Percentiles rank a stretch among this genome's conserved stretches.
phyloP scores from a whole-genome alignment of 2,888 invertebrate genomes.

The Eupithecia inturbata region DNA sequence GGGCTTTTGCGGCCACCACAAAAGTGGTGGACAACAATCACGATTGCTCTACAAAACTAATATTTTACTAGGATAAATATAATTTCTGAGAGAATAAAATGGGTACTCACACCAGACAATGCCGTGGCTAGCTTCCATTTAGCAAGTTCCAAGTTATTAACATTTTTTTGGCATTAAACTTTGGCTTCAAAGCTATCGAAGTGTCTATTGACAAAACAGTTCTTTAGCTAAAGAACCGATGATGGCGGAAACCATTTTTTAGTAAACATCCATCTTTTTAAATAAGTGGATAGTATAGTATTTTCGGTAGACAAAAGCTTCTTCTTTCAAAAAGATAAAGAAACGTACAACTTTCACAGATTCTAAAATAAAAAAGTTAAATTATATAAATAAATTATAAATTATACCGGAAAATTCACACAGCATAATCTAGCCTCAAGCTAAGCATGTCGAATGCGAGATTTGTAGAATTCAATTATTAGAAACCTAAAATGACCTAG shows the following conservation, averaged over 20 bases:
- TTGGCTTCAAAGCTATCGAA: conserved; percentile 12
- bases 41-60: conserved; percentile 13
- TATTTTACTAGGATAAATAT: neutral
- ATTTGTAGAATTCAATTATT: neutral
- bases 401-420: too few species aligned
- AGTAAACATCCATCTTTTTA: too few species aligned
- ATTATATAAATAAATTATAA: too few species aligned
- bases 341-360: neutral
- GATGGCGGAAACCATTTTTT: too few species aligned
- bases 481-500: neutral
- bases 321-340: too few species aligned
- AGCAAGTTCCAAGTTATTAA: neutral
- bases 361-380: neutral
- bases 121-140: neutral
- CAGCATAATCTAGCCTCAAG: too few species aligned
- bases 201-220: neutral
- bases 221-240: neutral
- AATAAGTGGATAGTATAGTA: neutral
- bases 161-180: neutral
- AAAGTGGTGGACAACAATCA: conserved; percentile 21
- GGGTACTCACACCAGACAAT: neutral
- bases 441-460: neutral
- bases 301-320: neutral
- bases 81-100: neutral
- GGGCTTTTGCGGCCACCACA: too few species aligned